Conservation (phyloP, 2,797 vertebrate genomes). For the Sebastes ruberrimus region DNA sequence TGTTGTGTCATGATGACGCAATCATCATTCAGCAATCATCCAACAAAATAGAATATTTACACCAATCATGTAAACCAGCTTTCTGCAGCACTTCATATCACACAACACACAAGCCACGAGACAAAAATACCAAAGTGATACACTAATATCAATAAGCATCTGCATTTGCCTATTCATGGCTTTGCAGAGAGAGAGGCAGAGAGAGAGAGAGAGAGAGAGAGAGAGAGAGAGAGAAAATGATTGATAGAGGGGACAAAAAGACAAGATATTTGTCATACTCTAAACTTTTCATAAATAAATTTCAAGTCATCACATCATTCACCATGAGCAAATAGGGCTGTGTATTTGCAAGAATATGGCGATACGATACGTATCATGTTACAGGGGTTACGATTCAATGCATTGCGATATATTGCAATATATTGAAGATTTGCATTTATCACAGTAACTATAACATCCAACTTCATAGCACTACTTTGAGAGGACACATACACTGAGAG, state of each 20-base stretch:
- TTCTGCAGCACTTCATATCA: not conserved
- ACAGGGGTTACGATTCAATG: too few species aligned
- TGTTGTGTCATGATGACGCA: not conserved
- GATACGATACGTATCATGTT: too few species aligned
- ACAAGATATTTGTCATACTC: not conserved
- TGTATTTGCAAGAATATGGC: accelerated
- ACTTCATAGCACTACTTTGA: too few species aligned
- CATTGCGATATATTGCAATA: too few species aligned
- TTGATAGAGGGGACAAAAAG: accelerated
- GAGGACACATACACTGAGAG: too few species aligned
- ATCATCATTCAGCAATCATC: not conserved
- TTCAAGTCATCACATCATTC: not conserved
- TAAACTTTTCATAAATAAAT: not conserved
- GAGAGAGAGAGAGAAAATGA: not conserved
- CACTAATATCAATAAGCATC: not conserved
- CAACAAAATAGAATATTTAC: not conserved
- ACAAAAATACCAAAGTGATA: not conserved
- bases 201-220: not conserved
- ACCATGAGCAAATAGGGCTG: too few species aligned
- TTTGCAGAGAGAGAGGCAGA: not conserved
- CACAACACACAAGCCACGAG: not conserved
- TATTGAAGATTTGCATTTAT: too few species aligned
- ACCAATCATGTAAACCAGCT: not conserved
- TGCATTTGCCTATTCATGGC: not conserved
- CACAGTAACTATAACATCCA: too few species aligned